Base-by-base conservation (phyloP, 1,140 invertebrate genomes). In the Diabrotica virgifera region DNA sequence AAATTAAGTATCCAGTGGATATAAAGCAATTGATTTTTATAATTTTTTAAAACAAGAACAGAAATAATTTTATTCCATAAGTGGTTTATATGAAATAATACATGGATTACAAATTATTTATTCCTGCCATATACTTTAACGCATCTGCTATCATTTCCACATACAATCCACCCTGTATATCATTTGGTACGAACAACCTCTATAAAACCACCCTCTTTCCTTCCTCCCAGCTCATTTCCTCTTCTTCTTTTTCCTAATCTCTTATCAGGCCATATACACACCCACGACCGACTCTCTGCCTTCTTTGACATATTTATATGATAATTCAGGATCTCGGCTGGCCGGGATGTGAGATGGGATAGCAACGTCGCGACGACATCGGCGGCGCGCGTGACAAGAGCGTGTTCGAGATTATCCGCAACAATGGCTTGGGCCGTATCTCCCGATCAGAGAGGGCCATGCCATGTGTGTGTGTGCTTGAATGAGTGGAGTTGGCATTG, bases 351-450 rank as follows among this genome's bases (percentile, higher is more conserved):
- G 36, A 40, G 38, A 5, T 38, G 12, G 14, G 38, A 50, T 14
- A n/a, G 46, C 35, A 38, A 51, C 59, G 37, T 40, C 38, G 36
- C 38, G 57, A 38, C 36, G 38, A 59, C 38, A 40, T 37, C 57
- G 59, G 37, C 36, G 24, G 5, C 50, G 59, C 46, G 40, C 59
- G 59, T 60, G 59, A 40, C 14, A 38, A 38, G 59, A 60, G 59
- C 46, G 59, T 60, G 59, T 60, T 60, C 46, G 59, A 60, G 59
- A 60, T 60, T 60, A 60, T 52, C 59, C 59, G 59, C 36, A 60
- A 60, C 59, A 60, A 60, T 60, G 50, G 59, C 40, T n/a, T 10
- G 24, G 36, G 59, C 40, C 59, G 7, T 60, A 60, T 60, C 59
- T 60, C 52, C n/a, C 5, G 59, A 60, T 60, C 59, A 52, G 13